Base-by-base conservation (phyloP, 2,888 invertebrate species). In the Rhogogaster chlorosoma region DNA sequence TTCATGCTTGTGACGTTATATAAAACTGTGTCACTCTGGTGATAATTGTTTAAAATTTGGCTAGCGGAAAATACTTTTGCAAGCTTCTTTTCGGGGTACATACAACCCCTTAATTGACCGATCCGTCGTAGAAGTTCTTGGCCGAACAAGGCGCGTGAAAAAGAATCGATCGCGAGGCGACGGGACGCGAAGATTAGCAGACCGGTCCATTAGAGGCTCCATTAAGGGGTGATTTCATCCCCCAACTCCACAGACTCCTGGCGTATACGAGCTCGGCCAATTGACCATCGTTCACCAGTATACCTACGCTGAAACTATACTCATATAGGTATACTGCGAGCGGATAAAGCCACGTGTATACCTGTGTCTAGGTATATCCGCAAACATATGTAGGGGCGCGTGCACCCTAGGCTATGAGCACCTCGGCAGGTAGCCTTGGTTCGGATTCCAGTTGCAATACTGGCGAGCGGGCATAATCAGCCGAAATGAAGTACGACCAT, bases 401-500 rank as follows among this genome's bases (percentile, higher is more conserved):
- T 80, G 22, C 3, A 29, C 78, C 78, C 61, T 22, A 38, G 67
- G 67, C 70, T 61, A 80, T 32, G 36, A 61, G 61, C 61, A 80
- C 80, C 80, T 80, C 80, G 49, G 38, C 80, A 80, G 80, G 80
- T 80, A 80, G 38, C 61, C 61, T n/a, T 36, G 38, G 80, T 22
- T n/a, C n/a, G n/a, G n/a, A n/a, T n/a, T 45, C 45, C 32, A 29
- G 18, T 45, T 61, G 80, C 15, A 80, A 38, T 61, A 61, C 57
- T 36, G 36, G 36, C 29, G 15, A 45, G 61, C 15, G 9, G 49
- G 89, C 89, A 91, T 90, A 91, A 92, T 92, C 91, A 90, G 90
- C 88, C 88, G 88, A 90, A 91, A 90, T 92, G 91, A 92, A 91
- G 92, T 91, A 91, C 90, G 89, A 87, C 89, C 89, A 87, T 89